A percentile compares a stretch with the other conserved stretches of the same genome.
Conservation (phyloP, 2,888 invertebrate species). For the Tenthredo mesomela region DNA sequence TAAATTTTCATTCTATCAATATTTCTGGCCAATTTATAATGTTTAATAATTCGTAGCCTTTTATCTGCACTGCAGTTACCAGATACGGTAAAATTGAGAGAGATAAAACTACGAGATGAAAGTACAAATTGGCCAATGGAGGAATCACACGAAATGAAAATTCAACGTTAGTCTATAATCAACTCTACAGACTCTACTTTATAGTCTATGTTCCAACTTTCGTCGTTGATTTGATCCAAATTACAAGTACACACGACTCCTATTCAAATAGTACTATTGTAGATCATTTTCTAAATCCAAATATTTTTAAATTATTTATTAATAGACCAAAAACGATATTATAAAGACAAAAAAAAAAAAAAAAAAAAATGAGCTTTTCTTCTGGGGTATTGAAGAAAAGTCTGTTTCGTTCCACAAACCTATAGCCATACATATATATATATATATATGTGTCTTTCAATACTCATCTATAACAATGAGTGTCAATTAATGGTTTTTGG, state of each 20-base stretch:
- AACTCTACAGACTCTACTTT: background rate
- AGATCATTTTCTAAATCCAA: background rate
- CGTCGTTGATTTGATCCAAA: background rate
- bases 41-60: background rate
- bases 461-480: background rate
- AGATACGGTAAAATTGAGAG: background rate
- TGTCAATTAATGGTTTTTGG: background rate
- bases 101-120: background rate
- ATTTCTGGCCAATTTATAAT: background rate
- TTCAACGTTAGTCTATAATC: background rate
- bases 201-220: background rate
- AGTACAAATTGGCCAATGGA: conserved; percentile 21
- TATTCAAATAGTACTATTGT: background rate
- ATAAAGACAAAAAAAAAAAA: too few relatives aligned
- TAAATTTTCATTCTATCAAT: conserved; percentile 20
- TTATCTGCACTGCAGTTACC: background rate
- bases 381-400: background rate
- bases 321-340: too few relatives aligned
- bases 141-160: background rate
- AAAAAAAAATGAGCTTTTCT: background rate
- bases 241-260: background rate
- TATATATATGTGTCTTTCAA: background rate
- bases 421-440: too few relatives aligned
- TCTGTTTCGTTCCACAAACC: too few relatives aligned
- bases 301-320: too few relatives aligned